phyloP scores from a whole-genome alignment of 2,888 invertebrate species.

The Cantharis lateralis region DNA sequence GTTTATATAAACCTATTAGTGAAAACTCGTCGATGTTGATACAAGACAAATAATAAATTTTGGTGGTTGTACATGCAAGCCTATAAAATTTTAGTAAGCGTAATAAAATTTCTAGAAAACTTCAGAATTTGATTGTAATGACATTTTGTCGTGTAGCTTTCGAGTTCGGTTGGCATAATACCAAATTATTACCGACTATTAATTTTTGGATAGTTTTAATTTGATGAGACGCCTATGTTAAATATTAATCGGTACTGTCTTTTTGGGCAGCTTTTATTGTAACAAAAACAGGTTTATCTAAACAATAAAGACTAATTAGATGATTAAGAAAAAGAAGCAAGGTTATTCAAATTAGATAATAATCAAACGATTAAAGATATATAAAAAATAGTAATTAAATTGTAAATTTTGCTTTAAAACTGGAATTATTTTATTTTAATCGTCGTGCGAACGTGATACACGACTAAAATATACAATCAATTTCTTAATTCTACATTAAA shows the following conservation, averaged over 20 bases:
- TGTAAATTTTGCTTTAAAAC: background rate
- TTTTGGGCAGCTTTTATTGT: background rate
- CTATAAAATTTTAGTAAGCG: background rate
- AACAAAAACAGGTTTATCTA: background rate
- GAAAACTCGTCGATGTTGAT: background rate
- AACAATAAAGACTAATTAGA: background rate
- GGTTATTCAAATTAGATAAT: background rate
- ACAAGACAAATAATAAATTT: background rate
- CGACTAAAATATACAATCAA: background rate
- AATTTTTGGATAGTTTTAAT: background rate
- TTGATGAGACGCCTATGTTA: background rate
- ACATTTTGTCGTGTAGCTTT: background rate
- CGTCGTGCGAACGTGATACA: background rate
- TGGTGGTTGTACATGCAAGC: background rate
- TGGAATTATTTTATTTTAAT: background rate
- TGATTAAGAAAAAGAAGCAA: background rate
- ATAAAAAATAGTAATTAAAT: background rate
- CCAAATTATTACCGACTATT: background rate
- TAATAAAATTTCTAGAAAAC: background rate
- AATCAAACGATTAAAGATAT: background rate
- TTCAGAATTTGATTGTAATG: background rate
- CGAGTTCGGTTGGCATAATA: background rate
- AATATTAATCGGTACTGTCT: background rate
- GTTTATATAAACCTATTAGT: background rate
- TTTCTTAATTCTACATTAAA: background rate